Evolutionary conservation across 2,797 vertebrate species (phyloP), one percentile per base, ranked within the genome.

Genomic region (Lutjanus campechanus): DNA sequence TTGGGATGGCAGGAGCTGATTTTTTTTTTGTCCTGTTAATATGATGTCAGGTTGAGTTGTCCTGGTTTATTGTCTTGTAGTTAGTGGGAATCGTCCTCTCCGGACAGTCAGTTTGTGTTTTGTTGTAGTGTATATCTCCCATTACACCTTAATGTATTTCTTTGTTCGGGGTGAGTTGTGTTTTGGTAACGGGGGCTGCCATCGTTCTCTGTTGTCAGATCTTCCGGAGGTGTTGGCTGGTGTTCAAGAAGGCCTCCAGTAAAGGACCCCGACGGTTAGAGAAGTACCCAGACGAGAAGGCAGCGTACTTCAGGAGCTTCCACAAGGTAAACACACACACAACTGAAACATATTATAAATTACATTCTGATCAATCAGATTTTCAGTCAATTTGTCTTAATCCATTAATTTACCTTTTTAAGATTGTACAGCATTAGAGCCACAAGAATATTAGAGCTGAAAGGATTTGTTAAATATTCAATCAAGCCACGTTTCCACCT

Each of bases 181-280:
- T 69, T 59, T 82, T 17, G 58, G 19, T 91, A 84, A 90, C 29
- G 0, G 46, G 29, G 22, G 44, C 51, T 60, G 11, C 65, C n/a
- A 65, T 84, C 67, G 8, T 61, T 90, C 74, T 92, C 67, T 92
- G 51, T 90, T 85, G 77, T 87, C 95, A 99, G 98, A 99, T 99
- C 93, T 99, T 97, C 94, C 96, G 98, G 72, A 96, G 98, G 87
- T 99, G 97, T 90, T 99, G 98, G 98, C 92, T 99, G 84, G 98
- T 99, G 88, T 99, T 99, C 95, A 99, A 99, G 94, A 99, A 99
- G 85, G 98, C 98, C 43, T 99, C 98, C 54, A 99, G 98, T 93
- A 99, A 99, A 96, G 98, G 98, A 75, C 98, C 98, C 10, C 94
- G 98, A 56, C 96, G 98, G 75, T 93, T 99, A 88, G 98, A 99